These are phyloP conservation scores for Dasyurus viverrinus DNA, from an alignment of 2,113 vertebrate genomes.

Conservation along the genomic window DNA sequence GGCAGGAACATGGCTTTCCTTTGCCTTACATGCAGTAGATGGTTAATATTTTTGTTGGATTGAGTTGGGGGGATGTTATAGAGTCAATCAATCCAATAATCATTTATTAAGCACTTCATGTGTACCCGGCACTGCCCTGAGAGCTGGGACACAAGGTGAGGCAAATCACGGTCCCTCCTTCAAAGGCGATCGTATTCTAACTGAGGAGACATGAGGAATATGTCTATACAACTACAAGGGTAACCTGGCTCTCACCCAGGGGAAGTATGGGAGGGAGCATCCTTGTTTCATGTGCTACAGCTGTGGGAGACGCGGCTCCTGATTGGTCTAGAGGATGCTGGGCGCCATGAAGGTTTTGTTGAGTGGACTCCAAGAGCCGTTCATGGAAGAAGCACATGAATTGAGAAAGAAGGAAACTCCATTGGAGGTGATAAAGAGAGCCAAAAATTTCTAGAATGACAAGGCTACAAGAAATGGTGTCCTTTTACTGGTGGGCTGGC, in stretches of 20 bases:
- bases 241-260: neutral
- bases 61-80: neutral
- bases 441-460: neutral
- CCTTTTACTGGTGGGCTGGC: rapidly evolving
- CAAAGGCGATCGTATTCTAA: neutral
- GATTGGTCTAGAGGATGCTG: neutral
- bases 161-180: neutral
- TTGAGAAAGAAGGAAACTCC: neutral
- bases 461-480: neutral
- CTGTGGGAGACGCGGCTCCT: neutral
- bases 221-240: neutral
- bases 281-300: neutral
- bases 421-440: neutral
- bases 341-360: neutral
- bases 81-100: neutral
- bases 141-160: neutral
- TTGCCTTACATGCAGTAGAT: too few species aligned
- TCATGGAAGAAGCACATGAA: neutral
- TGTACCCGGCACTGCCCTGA: neutral
- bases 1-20: neutral
- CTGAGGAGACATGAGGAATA: neutral
- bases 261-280: neutral
- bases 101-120: too few species aligned
- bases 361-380: neutral
- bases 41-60: neutral